Evolutionary conservation across 2,113 vertebrate genomes (phyloP).

Genomic region (Hemiscyllium ocellatum): DNA sequence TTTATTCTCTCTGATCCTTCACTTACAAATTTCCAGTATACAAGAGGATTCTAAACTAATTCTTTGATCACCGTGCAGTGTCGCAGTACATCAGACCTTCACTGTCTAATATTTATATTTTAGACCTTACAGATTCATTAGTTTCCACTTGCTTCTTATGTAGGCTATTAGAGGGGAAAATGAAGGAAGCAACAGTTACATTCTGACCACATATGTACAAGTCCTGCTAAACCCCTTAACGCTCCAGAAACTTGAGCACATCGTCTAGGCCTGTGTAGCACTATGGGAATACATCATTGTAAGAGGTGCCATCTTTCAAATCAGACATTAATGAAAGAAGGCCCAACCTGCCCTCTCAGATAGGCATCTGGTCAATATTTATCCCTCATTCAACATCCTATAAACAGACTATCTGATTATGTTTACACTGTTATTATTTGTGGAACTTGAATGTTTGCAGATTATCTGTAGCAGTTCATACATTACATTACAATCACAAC

Average conservation of each 20-base stretch:
- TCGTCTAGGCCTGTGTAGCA: background rate
- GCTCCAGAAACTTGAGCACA: background rate
- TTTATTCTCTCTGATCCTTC: conserved; percentile 5
- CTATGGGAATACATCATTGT: background rate
- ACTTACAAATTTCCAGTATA: background rate
- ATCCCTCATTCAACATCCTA: too few species aligned
- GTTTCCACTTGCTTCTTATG: background rate
- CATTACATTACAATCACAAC: background rate
- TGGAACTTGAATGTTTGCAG: background rate
- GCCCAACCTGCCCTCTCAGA: background rate
- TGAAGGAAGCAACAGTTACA: background rate
- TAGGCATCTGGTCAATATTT: too few species aligned
- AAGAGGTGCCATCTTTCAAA: background rate
- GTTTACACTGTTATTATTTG: background rate
- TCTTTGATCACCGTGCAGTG: background rate
- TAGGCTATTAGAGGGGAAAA: background rate
- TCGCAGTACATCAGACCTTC: background rate
- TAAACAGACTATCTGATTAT: background rate
- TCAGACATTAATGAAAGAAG: background rate
- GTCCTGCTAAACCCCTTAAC: background rate
- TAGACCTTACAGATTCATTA: background rate
- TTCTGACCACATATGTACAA: background rate
- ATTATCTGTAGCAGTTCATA: background rate
- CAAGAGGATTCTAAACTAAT: background rate
- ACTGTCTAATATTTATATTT: background rate